Evolutionary conservation across 2,113 vertebrate genomes (phyloP).

Genomic region (Pituophis catenifer): DNA sequence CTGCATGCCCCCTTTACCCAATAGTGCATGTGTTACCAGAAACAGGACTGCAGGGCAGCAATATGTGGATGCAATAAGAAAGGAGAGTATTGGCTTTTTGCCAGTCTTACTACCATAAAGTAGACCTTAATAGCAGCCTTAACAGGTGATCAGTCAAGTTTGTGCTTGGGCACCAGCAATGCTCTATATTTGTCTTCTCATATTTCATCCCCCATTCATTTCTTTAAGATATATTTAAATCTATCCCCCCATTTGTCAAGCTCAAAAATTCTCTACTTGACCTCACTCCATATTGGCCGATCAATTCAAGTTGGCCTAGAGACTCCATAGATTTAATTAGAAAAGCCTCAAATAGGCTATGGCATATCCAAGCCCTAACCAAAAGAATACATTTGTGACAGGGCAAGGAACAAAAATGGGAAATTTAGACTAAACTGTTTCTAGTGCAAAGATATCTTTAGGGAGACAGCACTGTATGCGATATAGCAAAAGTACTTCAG

Average conservation of each 20-base stretch:
- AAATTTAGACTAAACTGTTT: neutral
- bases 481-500: neutral
- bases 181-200: neutral
- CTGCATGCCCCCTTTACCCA: neutral
- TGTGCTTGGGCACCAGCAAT: neutral
- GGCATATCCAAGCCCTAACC: neutral
- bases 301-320: neutral
- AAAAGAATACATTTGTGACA: neutral
- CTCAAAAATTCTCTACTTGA: neutral
- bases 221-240: neutral
- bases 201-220: neutral
- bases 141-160: neutral
- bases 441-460: neutral
- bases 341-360: neutral
- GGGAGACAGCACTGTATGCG: neutral
- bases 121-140: neutral
- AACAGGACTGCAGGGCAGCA: neutral
- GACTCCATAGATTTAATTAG: neutral
- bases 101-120: neutral
- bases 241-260: neutral
- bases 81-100: no score
- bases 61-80: neutral
- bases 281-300: neutral
- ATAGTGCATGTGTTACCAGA: neutral
- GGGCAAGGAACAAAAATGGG: neutral